Conservation (phyloP, 2,113 vertebrate species). For the Paedocypris sp. region DNA sequence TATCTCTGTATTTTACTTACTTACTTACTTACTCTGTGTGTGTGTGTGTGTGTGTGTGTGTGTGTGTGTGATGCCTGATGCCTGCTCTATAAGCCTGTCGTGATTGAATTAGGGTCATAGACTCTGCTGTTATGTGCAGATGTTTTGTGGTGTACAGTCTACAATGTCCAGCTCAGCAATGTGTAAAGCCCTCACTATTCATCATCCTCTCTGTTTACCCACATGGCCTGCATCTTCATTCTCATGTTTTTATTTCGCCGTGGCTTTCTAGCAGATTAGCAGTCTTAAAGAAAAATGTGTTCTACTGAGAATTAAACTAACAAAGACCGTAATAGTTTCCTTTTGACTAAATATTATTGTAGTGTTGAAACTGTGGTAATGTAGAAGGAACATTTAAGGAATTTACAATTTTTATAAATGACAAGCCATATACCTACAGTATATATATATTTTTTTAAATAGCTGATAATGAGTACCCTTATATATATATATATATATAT, state of each 20-base stretch:
- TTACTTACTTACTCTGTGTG: background rate
- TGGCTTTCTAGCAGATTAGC: conserved; percentile 15
- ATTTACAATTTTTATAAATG: no score
- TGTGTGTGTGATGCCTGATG: conserved; percentile 42
- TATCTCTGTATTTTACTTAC: background rate
- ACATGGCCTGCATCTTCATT: conserved; percentile 19
- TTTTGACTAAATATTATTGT: background rate
- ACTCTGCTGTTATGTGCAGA: conserved; percentile 24
- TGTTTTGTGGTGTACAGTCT: background rate
- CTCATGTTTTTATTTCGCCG: conserved; percentile 4
- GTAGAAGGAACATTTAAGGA: background rate
- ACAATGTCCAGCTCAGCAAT: conserved; percentile 21
- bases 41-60: background rate
- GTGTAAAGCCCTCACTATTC: conserved; percentile 8
- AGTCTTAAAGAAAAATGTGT: background rate
- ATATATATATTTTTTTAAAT: no score
- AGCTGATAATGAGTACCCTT: no score
- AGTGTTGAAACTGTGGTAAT: background rate
- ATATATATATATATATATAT: no score
- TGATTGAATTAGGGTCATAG: conserved; percentile 50
- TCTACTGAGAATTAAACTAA: background rate
- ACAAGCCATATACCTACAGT: no score
- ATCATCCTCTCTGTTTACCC: conserved; percentile 22
- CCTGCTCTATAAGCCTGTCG: conserved; percentile 41
- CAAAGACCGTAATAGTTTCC: background rate